phyloP scores from a whole-genome alignment of 2,888 invertebrate species.

The Morpho achilles region DNA sequence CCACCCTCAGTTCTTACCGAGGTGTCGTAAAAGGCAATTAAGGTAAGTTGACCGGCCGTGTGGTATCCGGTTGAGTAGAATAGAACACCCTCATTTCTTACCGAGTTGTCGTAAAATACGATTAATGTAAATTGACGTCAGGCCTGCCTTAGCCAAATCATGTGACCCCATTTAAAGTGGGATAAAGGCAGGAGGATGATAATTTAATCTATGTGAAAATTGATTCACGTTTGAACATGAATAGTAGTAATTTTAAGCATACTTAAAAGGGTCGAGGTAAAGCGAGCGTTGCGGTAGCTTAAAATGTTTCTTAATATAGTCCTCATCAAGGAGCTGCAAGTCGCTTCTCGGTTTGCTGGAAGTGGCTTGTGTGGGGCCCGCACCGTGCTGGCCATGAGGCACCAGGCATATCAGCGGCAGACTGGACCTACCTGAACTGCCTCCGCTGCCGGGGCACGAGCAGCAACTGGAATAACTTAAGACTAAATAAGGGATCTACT shows the following conservation, averaged over 20 bases:
- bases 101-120: no score
- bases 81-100: no score
- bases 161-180: no score
- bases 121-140: no score
- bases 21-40: no score
- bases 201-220: no score
- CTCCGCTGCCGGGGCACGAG: constrained; percentile 37
- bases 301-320: constrained; percentile 61
- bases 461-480: constrained; percentile 46
- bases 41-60: no score
- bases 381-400: constrained; percentile 41
- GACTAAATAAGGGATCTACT: no score
- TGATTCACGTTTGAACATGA: neutral
- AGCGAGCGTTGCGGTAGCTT: constrained; percentile 55
- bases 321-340: constrained; percentile 54
- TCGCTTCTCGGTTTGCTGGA: constrained; percentile 27
- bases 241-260: constrained; percentile 3
- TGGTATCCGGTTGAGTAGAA: no score
- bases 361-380: constrained; percentile 23
- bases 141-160: no score
- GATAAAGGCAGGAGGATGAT: no score
- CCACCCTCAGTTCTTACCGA: no score
- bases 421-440: constrained; percentile 33
- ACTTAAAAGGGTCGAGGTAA: constrained; percentile 63
- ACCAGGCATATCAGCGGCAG: constrained; percentile 64